phyloP scores from a whole-genome alignment of 2,797 vertebrate species.

The Echiichthys vipera region DNA sequence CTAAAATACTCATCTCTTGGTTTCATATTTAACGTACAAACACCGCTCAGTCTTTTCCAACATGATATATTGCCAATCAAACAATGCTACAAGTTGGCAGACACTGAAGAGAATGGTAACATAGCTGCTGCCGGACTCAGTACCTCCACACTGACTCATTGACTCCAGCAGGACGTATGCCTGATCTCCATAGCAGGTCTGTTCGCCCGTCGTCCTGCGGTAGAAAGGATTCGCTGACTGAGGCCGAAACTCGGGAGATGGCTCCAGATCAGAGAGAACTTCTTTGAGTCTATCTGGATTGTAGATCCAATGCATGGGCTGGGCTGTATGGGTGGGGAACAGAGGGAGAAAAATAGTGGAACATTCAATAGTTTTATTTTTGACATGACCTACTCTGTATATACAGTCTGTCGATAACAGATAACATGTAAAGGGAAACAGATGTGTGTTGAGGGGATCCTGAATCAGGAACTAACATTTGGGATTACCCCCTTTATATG shows the following conservation, averaged over 20 bases:
- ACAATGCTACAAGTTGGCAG: not conserved
- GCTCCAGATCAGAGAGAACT: constrained; percentile 73
- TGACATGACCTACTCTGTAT: constrained; percentile 4
- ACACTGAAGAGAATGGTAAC: not conserved
- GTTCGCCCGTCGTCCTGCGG: constrained; percentile 74
- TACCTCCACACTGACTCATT: constrained; percentile 79
- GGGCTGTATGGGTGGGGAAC: constrained; percentile 60
- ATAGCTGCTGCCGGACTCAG: not conserved
- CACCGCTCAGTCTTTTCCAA: not conserved
- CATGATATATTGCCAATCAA: not conserved
- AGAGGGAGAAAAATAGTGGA: constrained; percentile 5
- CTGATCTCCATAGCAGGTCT: constrained; percentile 84
- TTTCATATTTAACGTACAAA: not conserved
- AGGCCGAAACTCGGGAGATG: constrained; percentile 77
- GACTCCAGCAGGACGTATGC: constrained; percentile 80
- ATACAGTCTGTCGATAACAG: constrained; percentile 12
- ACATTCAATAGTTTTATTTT: constrained; percentile 33
- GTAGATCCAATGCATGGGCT: constrained; percentile 85
- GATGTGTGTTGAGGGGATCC: not conserved
- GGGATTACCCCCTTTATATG: not conserved
- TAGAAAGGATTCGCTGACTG: constrained; percentile 82
- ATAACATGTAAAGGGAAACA: constrained; percentile 9
- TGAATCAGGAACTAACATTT: not conserved
- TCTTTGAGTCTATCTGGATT: constrained; percentile 70
- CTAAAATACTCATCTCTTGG: not conserved